These are phyloP conservation scores for Cliona cf. orientalis DNA, from an alignment of 37 sponge, comb jelly and placozoan species.

Conservation along the genomic window DNA sequence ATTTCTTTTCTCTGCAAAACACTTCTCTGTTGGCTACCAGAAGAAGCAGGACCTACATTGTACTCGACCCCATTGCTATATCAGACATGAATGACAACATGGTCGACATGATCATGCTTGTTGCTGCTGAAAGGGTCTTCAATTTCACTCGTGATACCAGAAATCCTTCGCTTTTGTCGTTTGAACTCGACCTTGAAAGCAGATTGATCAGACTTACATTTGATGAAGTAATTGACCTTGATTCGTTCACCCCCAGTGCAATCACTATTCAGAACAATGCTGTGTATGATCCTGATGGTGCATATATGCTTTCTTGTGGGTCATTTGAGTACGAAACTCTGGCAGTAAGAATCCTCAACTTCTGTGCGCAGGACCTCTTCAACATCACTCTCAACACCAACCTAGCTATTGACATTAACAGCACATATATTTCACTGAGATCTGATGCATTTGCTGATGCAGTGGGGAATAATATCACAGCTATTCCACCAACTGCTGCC, in stretches of 20 bases:
- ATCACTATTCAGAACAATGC: conserved; percentile 70
- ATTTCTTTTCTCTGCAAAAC: conserved; percentile 53
- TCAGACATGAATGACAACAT: conserved; percentile 53
- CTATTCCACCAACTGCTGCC: conserved; percentile 22
- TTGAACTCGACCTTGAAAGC: conserved; percentile 62
- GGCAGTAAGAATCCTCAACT: conserved; percentile 17
- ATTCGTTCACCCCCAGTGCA: conserved; percentile 38
- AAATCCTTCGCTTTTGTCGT: conserved; percentile 51
- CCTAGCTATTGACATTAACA: conserved; percentile 66
- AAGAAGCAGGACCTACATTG: conserved; percentile 54
- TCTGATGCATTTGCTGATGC: conserved; percentile 66
- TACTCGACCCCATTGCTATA: conserved; percentile 35
- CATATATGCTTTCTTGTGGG: conserved; percentile 41
- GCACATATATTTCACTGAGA: conserved; percentile 71
- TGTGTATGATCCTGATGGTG: background rate
- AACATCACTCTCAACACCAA: conserved; percentile 54
- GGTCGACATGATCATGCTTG: conserved; percentile 20
- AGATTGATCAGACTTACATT: conserved; percentile 70
- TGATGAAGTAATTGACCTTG: conserved; percentile 62
- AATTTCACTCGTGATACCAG: conserved; percentile 47
- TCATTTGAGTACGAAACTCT: conserved; percentile 20
- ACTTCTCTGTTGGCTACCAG: conserved; percentile 51
- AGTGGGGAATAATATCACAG: conserved; percentile 35
- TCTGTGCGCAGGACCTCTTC: conserved; percentile 65
- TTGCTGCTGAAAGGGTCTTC: conserved; percentile 15